Evolutionary conservation across 1,140 invertebrate species (phyloP), one percentile per base, ranked within the genome.

Genomic region (Prorops nasuta): DNA sequence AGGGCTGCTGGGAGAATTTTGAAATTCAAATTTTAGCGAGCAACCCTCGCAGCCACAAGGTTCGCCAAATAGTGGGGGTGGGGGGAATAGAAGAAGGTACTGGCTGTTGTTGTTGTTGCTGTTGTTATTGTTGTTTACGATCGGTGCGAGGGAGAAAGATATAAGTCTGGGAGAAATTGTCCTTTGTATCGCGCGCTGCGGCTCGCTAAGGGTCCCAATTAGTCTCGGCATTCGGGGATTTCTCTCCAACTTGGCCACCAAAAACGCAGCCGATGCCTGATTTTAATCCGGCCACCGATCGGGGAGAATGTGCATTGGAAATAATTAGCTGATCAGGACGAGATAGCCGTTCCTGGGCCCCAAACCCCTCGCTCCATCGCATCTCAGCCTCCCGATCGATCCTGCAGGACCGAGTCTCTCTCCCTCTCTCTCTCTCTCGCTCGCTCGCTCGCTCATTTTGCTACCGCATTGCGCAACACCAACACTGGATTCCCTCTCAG

Each of bases 261-360:
- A 63, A 72, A 72, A 72, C 67, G 62, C 63, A 60, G 60, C 46
- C 48, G 60, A n/a, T n/a, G n/a, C 65, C 64, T 60, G 64, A 69
- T 68, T 74, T 74, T 67, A 72, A 71, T 74, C 65, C 65, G 55
- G 47, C 35, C 56, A 18, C 20, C 66, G 71, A 75, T 74, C 67
- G 70, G 52, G 69, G n/a, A n/a, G n/a, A 68, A 74, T 64, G 66
- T 63, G 67, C 72, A 75, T 73, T 74, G 69, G 64, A 77, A 77
- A 77, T 76, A 77, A 77, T 77, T 77, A 76, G 71, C 73, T 71
- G 72, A 76, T 76, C 65, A 56, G 53, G 57, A 52, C 49, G 61
- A 70, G 72, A 75, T 76, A 75, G 58, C 57, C 41, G 54, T n/a
- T n/a, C n/a, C n/a, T n/a, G n/a, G n/a, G n/a, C n/a, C n/a, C n/a